Evolutionary conservation across 92 coral and sea anemone species (phyloP).

Genomic region (Scolanthus callimorphus): DNA sequence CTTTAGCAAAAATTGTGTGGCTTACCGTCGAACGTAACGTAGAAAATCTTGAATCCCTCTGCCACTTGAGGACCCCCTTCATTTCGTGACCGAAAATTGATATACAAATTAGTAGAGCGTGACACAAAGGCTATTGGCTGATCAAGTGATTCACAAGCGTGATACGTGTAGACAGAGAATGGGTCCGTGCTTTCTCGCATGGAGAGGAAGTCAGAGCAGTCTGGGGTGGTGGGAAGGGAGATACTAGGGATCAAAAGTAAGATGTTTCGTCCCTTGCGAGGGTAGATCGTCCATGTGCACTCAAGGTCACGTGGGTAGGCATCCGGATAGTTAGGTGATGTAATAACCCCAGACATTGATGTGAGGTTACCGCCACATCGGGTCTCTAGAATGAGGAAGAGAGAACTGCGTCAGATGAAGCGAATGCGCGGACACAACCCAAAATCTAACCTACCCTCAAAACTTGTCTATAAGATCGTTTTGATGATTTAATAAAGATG

Average conservation of each 20-base stretch:
- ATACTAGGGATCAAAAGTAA: conserved; percentile 90
- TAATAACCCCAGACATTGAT: conserved; percentile 60
- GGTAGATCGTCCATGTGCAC: conserved; percentile 79
- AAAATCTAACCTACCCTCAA: no score
- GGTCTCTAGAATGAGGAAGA: conserved; percentile 42
- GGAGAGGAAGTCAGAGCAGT: conserved; percentile 76
- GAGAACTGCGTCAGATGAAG: no score
- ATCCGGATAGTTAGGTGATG: conserved; percentile 90
- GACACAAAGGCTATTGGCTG: conserved; percentile 82
- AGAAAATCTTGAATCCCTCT: conserved; percentile 80
- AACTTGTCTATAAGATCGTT: no score
- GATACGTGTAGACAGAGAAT: conserved; percentile 69
- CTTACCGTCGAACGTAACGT: conserved; percentile 87
- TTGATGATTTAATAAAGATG: no score
- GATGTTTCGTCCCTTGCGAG: conserved; percentile 66
- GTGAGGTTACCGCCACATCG: conserved; percentile 72
- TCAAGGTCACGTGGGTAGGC: conserved; percentile 87
- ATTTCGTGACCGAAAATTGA: conserved; percentile 73
- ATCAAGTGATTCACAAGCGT: conserved; percentile 80
- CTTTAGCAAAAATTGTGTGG: no score
- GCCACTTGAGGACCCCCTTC: conserved; percentile 54
- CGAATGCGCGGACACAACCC: no score
- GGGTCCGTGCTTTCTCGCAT: conserved; percentile 81
- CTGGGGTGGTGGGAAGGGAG: conserved; percentile 75
- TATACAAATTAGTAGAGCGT: conserved; percentile 72